Conservation (phyloP, 2,113 vertebrate species). For the Gyps fulvus region DNA sequence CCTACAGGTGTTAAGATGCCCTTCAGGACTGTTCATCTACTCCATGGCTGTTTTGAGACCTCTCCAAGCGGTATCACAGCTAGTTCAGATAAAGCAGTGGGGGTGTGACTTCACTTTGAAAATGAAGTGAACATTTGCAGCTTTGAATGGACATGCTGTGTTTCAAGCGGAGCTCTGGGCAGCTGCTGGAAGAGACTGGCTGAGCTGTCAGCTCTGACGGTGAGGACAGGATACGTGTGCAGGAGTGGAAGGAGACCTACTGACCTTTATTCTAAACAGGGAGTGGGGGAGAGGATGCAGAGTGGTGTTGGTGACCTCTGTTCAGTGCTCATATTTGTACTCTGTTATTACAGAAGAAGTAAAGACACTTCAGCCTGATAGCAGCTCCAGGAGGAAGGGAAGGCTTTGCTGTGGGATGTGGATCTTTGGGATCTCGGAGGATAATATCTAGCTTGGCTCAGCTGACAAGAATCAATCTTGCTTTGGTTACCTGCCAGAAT, state of each 20-base stretch:
- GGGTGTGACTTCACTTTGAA: not conserved
- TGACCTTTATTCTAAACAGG: slow-evolving; percentile 12
- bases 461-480: not conserved
- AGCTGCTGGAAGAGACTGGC: not conserved
- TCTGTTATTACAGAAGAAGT: not conserved
- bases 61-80: not conserved
- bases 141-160: not conserved
- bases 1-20: not conserved
- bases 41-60: not conserved
- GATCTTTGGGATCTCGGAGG: not conserved
- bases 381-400: not conserved
- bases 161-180: not conserved
- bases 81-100: not conserved
- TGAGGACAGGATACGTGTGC: not conserved
- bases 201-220: not conserved
- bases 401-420: slow-evolving; percentile 13
- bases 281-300: slow-evolving; percentile 3
- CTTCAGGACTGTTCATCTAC: not conserved
- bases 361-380: not conserved
- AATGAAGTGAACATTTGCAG: not conserved
- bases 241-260: slow-evolving; percentile 7
- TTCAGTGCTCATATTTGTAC: not conserved
- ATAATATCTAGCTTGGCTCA: not conserved
- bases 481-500: slow-evolving; percentile 2
- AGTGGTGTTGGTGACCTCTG: not conserved